Evolutionary conservation across 2,113 vertebrate species (phyloP), one percentile per base, ranked within the genome.

Genomic region (Microtus richardsoni): DNA sequence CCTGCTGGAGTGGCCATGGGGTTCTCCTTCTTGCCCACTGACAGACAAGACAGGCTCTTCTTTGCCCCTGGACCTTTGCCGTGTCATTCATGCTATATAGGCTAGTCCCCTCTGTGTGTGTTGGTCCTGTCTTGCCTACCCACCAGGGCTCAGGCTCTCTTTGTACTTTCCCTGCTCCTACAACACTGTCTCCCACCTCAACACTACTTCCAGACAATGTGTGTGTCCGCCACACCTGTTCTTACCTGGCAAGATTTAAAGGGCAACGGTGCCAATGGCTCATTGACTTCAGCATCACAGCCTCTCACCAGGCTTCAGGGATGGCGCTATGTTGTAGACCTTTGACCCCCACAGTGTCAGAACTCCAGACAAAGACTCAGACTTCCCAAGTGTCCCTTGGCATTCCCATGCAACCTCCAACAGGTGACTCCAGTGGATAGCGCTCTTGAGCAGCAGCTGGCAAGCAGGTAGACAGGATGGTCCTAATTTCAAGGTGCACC

Each of bases 201-300:
- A 24, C 14, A 1, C 28, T 36, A 74, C 68, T 73, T 71, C 3
- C 13, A n/a, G 64, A 11, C 79, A 41, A 5, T 3, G 0, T 24
- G n/a, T 14, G 78, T 4, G 0, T n/a, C 24, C 14, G 5, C 19
- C 1, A 30, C 36, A 36, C 30, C 66, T 52, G 9, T 36, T n/a
- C 44, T 22, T 4, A 3, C 75, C 64, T 39, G 3, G 11, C 36
- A 9, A 9, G 64, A 22, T 7, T 70, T 70, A 21, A 1, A 21
- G 22, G 22, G 10, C 5, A 2, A 64, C 24, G 30, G 0, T n/a
- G 5, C 22, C 0, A 26, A 28, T 3, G 17, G 24, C n/a, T 85
- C 7, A 0, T 30, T 71, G 19, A 30, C 26, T 17, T 70, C n/a
- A 58, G 0, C 4, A 0, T n/a, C 24, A 58, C 44, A n/a, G 44